A percentile compares a stretch with the other conserved stretches of the same genome.
Evolutionary conservation across 2,888 invertebrate genomes (phyloP).

Genomic region (Amaurobius ferox): DNA sequence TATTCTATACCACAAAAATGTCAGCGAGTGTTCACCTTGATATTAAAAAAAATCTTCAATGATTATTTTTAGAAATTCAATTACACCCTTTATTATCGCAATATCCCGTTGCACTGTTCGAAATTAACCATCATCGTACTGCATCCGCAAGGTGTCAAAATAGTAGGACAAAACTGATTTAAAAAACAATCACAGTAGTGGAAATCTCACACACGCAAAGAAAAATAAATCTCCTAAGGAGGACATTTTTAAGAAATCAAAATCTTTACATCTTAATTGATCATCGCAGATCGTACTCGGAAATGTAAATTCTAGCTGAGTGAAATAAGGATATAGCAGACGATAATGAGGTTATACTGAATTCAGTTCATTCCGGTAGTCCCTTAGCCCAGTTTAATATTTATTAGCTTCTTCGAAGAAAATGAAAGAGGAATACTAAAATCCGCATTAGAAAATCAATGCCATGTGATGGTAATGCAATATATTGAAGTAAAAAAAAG

Average conservation of each 20-base stretch:
- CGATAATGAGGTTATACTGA: constrained; percentile 1
- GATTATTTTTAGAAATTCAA: no score
- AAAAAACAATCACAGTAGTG: background rate
- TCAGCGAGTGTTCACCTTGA: no score
- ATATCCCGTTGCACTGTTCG: no score
- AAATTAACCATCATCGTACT: no score
- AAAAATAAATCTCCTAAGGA: background rate
- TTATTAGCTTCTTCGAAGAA: background rate
- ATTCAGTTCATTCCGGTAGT: background rate
- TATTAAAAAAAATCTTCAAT: no score
- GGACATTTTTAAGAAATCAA: background rate
- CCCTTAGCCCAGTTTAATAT: background rate
- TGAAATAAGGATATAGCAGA: background rate
- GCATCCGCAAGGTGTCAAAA: background rate
- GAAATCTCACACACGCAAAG: background rate
- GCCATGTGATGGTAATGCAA: background rate
- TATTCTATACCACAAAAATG: no score
- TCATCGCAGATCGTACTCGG: background rate
- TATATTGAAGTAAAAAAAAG: background rate
- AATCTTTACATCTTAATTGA: background rate
- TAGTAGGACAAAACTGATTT: background rate
- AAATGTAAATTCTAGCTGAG: background rate
- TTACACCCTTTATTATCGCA: no score
- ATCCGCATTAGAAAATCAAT: background rate
- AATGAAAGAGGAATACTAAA: background rate